A percentile compares a stretch with the other conserved stretches of the same genome.
Evolutionary conservation across 2,113 vertebrate genomes (phyloP).

Genomic region (Candoia aspera): DNA sequence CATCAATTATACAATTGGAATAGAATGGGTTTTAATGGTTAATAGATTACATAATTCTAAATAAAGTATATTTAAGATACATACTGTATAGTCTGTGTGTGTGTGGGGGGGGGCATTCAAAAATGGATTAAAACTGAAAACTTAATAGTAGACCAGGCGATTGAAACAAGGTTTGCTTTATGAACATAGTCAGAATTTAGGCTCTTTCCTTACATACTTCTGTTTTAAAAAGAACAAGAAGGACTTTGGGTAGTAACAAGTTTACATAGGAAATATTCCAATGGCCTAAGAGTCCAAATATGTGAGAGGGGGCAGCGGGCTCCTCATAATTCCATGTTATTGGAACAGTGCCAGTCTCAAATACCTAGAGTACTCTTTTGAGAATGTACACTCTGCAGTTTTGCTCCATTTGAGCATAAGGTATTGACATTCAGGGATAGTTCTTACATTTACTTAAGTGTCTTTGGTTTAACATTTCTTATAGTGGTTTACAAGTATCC

Average conservation of each 20-base stretch:
- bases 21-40: not conserved
- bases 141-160: not conserved
- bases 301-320: slow-evolving; percentile 31
- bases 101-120: not conserved
- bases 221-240: slow-evolving; percentile 8
- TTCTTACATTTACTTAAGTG: not conserved
- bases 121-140: not conserved
- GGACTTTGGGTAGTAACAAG: slow-evolving; percentile 37
- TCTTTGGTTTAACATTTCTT: not conserved
- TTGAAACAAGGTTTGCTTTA: slow-evolving; percentile 15
- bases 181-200: not conserved
- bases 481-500: not conserved
- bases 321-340: slow-evolving; percentile 37
- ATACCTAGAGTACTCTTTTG: slow-evolving; percentile 5
- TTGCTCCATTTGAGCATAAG: slow-evolving; percentile 9
- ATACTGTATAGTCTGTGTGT: too few relatives aligned
- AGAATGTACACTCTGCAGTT: slow-evolving; percentile 22
- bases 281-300: slow-evolving; percentile 49
- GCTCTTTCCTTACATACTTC: slow-evolving; percentile 22
- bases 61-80: not conserved
- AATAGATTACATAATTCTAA: not conserved
- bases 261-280: slow-evolving; percentile 55
- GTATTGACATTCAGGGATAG: not conserved
- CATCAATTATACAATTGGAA: not conserved
- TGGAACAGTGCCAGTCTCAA: slow-evolving; percentile 30